These are phyloP conservation scores for Boulengeromyrus knoepffleri DNA, from an alignment of 2,113 vertebrate species.

Conservation along the genomic window DNA sequence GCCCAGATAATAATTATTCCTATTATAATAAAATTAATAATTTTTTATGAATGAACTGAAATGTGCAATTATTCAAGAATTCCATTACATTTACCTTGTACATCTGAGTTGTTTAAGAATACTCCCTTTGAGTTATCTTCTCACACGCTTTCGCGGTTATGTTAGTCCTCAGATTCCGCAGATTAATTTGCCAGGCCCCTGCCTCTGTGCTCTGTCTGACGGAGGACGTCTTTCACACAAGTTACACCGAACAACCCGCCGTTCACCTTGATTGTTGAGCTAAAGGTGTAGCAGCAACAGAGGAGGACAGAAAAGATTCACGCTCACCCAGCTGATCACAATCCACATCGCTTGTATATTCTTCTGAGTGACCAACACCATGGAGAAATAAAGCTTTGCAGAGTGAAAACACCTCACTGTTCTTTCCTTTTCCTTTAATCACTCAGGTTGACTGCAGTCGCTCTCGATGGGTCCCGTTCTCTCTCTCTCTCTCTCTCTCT, in stretches of 20 bases:
- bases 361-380: slow-evolving; percentile 50
- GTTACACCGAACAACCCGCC: slow-evolving; percentile 21
- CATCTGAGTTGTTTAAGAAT: background rate
- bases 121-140: background rate
- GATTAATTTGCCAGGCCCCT: background rate
- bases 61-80: background rate
- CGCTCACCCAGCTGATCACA: slow-evolving; percentile 54
- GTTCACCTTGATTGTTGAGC: slow-evolving; percentile 60
- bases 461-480: slow-evolving; percentile 32
- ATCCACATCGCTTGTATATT: slow-evolving; percentile 34
- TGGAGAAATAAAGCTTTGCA: slow-evolving; percentile 42
- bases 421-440: slow-evolving; percentile 35
- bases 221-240: slow-evolving; percentile 18
- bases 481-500: slow-evolving; percentile 29
- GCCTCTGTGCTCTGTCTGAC: background rate
- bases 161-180: background rate
- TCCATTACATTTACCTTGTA: background rate
- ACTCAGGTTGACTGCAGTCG: slow-evolving; percentile 61
- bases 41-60: background rate
- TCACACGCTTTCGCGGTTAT: background rate
- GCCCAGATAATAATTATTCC: background rate
- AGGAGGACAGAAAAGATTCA: slow-evolving; percentile 32
- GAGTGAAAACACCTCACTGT: slow-evolving; percentile 25
- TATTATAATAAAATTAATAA: background rate
- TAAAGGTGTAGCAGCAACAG: slow-evolving; percentile 46